These are phyloP conservation scores for Drosophila eohydei DNA, from an alignment of 2,888 invertebrate species.

Conservation along the genomic window DNA sequence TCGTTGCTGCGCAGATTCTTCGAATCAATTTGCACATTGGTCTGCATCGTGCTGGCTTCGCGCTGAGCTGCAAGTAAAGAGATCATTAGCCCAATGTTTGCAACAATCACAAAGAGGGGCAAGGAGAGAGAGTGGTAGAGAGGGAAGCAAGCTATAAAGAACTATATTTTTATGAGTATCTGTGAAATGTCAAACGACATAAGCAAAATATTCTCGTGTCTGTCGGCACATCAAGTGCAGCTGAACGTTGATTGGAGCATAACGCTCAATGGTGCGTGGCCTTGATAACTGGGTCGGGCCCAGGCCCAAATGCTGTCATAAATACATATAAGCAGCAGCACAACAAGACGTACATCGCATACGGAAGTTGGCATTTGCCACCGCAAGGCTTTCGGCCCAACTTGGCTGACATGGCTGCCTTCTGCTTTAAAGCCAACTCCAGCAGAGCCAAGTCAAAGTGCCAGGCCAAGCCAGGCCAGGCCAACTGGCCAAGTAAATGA, in stretches of 20 bases:
- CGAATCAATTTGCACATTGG: constrained; percentile 91
- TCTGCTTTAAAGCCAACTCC: constrained; percentile 44
- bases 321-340: constrained; percentile 40
- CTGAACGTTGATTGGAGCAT: constrained; percentile 61
- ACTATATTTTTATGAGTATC: constrained; percentile 45
- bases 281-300: constrained; percentile 56
- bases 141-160: background rate
- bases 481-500: constrained; percentile 52
- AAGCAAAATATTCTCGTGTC: constrained; percentile 49
- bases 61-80: constrained; percentile 24
- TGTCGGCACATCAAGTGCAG: constrained; percentile 45
- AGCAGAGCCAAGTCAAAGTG: constrained; percentile 39
- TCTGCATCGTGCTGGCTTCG: constrained; percentile 87
- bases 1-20: constrained; percentile 88
- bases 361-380: constrained; percentile 31
- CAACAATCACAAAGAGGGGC: constrained; percentile 8
- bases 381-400: constrained; percentile 26
- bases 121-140: background rate
- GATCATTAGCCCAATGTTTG: constrained; percentile 23
- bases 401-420: constrained; percentile 14
- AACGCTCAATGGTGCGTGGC: constrained; percentile 70
- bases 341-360: constrained; percentile 30
- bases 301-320: constrained; percentile 32
- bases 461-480: constrained; percentile 17
- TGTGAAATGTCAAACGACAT: constrained; percentile 49